phyloP scores from a whole-genome alignment of 2,888 invertebrate species.

The Apomyelois bistriatella region DNA sequence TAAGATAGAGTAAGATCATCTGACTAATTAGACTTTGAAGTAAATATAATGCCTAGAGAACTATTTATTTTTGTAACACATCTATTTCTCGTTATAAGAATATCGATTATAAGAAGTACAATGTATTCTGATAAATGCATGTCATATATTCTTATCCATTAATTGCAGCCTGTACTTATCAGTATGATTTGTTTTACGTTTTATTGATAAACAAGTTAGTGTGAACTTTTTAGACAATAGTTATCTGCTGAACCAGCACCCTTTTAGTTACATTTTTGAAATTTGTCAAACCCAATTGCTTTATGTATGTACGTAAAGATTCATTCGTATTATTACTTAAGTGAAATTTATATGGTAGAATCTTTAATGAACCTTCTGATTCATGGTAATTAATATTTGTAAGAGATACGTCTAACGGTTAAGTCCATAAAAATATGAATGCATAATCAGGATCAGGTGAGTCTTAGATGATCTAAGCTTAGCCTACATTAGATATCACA shows the following conservation, averaged over 20 bases:
- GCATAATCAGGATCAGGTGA: too few relatives aligned
- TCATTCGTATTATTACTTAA: neutral
- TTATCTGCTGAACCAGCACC: too few relatives aligned
- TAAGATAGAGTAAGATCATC: too few relatives aligned
- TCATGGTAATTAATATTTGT: constrained; percentile 4
- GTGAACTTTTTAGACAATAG: neutral
- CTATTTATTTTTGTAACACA: too few relatives aligned
- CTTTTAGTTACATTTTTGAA: neutral
- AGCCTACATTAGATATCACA: too few relatives aligned
- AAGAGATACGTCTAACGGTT: neutral
- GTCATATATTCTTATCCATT: neutral
- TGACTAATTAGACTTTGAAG: too few relatives aligned
- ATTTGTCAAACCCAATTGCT: too few relatives aligned
- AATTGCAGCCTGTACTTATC: constrained; percentile 3
- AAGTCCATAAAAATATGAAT: too few relatives aligned
- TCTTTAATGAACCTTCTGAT: neutral
- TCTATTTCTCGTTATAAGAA: too few relatives aligned
- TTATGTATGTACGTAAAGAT: neutral
- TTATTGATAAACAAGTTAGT: neutral
- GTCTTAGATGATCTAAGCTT: too few relatives aligned
- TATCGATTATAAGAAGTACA: constrained; percentile 6
- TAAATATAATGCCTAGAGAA: too few relatives aligned
- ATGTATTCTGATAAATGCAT: neutral
- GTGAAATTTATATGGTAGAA: neutral
- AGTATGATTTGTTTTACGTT: neutral